Conservation (phyloP, 2,113 vertebrate genomes). For the Podarcis cretensis region DNA sequence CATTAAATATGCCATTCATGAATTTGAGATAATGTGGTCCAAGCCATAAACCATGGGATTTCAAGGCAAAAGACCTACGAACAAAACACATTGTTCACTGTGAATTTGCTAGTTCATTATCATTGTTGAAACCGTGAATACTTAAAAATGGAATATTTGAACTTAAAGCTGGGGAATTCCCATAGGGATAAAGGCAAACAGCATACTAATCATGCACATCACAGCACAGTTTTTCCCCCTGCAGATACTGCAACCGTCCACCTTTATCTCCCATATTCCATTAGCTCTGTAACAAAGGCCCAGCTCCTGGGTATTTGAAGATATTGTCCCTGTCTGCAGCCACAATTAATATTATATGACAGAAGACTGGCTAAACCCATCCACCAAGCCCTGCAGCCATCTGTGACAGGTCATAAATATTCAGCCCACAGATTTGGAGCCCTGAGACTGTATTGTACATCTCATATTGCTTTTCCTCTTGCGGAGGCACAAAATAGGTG, state of each 20-base stretch:
- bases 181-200: background rate
- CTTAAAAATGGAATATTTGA: background rate
- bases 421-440: background rate
- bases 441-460: background rate
- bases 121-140: background rate
- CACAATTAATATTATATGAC: background rate
- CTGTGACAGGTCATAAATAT: background rate
- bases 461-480: background rate
- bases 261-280: background rate
- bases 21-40: background rate
- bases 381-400: background rate
- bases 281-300: background rate
- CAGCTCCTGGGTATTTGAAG: background rate
- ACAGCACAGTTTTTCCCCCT: rapidly evolving
- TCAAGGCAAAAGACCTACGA: background rate
- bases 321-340: background rate
- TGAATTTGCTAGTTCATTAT: background rate
- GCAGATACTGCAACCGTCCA: background rate
- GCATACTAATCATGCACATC: background rate
- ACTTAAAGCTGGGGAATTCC: conserved; percentile 5
- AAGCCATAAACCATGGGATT: background rate
- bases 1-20: background rate
- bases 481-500: background rate
- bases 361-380: background rate
- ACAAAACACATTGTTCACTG: background rate